Base-by-base conservation (phyloP, 2,888 invertebrate genomes). In the Acheta domesticus region DNA sequence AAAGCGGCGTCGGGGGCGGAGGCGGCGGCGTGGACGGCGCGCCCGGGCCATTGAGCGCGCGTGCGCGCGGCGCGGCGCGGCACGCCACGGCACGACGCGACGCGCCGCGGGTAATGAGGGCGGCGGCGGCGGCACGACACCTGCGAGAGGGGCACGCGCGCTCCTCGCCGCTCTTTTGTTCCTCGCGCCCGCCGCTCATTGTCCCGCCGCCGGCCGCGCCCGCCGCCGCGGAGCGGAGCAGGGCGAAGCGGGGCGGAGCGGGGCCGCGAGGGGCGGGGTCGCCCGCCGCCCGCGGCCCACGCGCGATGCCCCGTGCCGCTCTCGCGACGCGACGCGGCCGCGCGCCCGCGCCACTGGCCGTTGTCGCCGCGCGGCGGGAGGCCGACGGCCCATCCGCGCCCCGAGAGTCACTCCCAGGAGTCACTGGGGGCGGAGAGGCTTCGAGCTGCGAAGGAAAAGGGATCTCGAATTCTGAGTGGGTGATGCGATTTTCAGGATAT, bases 101-200 rank as follows among this genome's bases (percentile, higher is more conserved):
- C 14, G 62, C 62, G 62, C 16, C 14, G 62, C 16, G 62, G 19
- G 62, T 62, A 62, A 62, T 62, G n/a, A 62, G 62, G 62, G 62
- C 62, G 62, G 62, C n/a, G 62, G 62, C 62, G 62, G 5, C 14
- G 62, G n/a, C 62, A 62, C 14, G 62, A 62, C 62, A 62, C 62
- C 62, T 62, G 62, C 62, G 62, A 62, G 62, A 62, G 62, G 62
- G 62, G 62, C 62, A 62, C 62, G 62, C 62, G n/a, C 62, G 62
- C 62, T 8, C 62, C 62, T 14, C 62, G 62, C n/a, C 62, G 62
- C n/a, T 62, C 62, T 62, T 62, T 62, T 62, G 62, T 62, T 62
- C 62, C 11, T 4, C 11, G 12, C 62, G 62, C 62, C 62, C 16
- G 62, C 62, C 16, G n/a, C 12, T 0, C 5, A 62, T 62, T 62